These are phyloP conservation scores for Lates calcarifer DNA, from an alignment of 2,113 vertebrate species.

Conservation along the genomic window DNA sequence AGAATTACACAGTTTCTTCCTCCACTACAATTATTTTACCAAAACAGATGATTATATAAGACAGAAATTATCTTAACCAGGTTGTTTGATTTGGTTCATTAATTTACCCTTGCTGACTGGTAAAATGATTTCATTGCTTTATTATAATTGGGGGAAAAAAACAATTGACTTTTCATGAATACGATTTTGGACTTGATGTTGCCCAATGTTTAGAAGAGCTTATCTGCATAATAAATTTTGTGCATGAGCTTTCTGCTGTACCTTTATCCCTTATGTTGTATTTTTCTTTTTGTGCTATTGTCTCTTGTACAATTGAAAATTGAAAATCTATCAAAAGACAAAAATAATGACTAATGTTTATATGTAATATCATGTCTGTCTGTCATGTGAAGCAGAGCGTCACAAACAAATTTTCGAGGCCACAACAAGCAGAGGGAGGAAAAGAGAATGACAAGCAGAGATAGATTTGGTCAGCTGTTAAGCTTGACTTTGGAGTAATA, in stretches of 20 bases:
- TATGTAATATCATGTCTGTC: background rate
- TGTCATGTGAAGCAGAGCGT: slow-evolving; percentile 9
- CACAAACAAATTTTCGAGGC: slow-evolving; percentile 26
- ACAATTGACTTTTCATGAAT: background rate
- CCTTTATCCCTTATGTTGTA: background rate
- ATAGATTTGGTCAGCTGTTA: slow-evolving; percentile 68
- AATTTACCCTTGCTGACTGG: background rate
- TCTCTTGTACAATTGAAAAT: background rate
- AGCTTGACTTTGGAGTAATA: slow-evolving; percentile 60
- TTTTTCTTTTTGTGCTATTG: background rate
- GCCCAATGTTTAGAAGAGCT: background rate
- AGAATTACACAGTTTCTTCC: background rate
- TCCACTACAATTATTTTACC: too few relatives aligned
- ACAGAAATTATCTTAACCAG: too few relatives aligned
- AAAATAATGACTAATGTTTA: slow-evolving; percentile 2
- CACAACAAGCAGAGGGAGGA: slow-evolving; percentile 22
- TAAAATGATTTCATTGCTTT: background rate
- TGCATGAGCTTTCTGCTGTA: background rate
- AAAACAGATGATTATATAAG: background rate
- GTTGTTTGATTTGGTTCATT: background rate
- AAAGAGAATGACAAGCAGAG: slow-evolving; percentile 34
- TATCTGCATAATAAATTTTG: background rate
- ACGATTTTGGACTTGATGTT: background rate
- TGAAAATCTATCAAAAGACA: slow-evolving; percentile 4
- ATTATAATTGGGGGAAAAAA: background rate